Conservation (phyloP, 2,797 vertebrate genomes). For the Crax fasciolata region DNA sequence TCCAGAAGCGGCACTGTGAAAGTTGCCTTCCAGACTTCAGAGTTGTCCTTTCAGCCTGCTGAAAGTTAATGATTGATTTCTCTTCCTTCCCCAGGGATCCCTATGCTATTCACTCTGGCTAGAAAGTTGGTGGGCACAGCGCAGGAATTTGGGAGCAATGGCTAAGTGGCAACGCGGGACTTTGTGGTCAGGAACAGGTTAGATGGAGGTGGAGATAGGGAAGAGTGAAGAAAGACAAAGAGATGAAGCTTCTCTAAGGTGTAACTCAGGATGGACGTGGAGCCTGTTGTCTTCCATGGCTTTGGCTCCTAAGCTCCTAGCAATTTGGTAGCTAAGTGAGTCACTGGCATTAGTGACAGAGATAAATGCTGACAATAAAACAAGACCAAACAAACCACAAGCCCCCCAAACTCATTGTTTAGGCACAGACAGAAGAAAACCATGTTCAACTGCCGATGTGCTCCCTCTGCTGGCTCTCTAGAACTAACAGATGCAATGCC, state of each 20-base stretch:
- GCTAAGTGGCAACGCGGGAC: not conserved
- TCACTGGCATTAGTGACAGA: conserved; percentile 35
- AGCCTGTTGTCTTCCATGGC: conserved; percentile 17
- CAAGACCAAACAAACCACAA: conserved; percentile 39
- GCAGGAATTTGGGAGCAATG: conserved; percentile 6
- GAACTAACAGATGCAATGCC: conserved; percentile 41
- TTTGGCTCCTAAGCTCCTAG: conserved; percentile 10
- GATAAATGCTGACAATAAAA: conserved; percentile 62
- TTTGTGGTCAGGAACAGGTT: conserved; percentile 21
- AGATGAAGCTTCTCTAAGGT: not conserved
- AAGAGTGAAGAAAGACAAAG: not conserved
- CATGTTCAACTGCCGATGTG: conserved; percentile 69
- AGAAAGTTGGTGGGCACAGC: conserved; percentile 37
- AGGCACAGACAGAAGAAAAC: conserved; percentile 50
- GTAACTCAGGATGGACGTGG: not conserved
- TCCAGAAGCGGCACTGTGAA: not conserved
- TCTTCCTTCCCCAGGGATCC: conserved; percentile 9
- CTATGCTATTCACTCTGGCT: conserved; percentile 11
- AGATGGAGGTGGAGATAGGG: not conserved
- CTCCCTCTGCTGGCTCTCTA: conserved; percentile 74
- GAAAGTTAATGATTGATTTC: conserved; percentile 67
- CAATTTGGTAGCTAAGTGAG: conserved; percentile 49
- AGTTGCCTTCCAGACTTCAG: conserved; percentile 37
- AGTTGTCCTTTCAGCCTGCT: conserved; percentile 19
- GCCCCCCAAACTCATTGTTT: conserved; percentile 53